A percentile compares a stretch with the other conserved stretches of the same genome.
Conservation (phyloP, 1,140 invertebrate genomes). For the Maniola jurtina region DNA sequence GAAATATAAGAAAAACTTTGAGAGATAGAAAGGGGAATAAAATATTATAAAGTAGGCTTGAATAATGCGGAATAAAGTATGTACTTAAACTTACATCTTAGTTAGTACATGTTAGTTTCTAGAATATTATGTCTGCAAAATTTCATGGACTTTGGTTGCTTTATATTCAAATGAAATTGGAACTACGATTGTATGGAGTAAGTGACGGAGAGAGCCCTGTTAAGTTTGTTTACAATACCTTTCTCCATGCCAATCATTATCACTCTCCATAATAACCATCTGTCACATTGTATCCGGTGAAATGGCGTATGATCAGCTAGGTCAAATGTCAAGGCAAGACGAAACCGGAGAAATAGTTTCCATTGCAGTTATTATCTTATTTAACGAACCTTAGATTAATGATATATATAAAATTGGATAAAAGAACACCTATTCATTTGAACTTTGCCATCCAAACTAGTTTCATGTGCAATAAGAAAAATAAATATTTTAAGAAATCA, state of each 20-base stretch:
- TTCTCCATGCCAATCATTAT: slow-evolving; percentile 2
- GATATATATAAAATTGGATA: slow-evolving; percentile 52
- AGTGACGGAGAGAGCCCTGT: too few relatives aligned
- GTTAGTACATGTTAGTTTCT: too few relatives aligned
- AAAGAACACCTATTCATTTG: slow-evolving; percentile 41
- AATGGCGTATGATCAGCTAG: slow-evolving; percentile 52
- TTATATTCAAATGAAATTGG: too few relatives aligned
- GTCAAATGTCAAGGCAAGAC: slow-evolving; percentile 70
- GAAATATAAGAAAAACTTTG: slow-evolving; percentile 24
- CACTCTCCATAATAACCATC: neutral
- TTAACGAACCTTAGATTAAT: slow-evolving; percentile 53
- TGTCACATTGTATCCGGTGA: slow-evolving; percentile 22
- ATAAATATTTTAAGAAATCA: slow-evolving; percentile 37
- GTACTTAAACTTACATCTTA: too few relatives aligned
- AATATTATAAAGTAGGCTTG: too few relatives aligned
- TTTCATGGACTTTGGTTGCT: too few relatives aligned
- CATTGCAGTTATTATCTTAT: slow-evolving; percentile 41
- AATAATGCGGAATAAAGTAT: too few relatives aligned
- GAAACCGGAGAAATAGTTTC: slow-evolving; percentile 19
- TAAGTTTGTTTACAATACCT: slow-evolving; percentile 1
- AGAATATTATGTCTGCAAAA: too few relatives aligned
- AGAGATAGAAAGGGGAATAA: neutral
- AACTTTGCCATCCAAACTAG: slow-evolving; percentile 25
- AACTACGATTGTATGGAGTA: too few relatives aligned
- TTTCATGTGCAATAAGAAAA: slow-evolving; percentile 61